A percentile compares a stretch with the other conserved stretches of the same genome.
Evolutionary conservation across 2,888 invertebrate genomes (phyloP).

Genomic region (Meteorus colon): DNA sequence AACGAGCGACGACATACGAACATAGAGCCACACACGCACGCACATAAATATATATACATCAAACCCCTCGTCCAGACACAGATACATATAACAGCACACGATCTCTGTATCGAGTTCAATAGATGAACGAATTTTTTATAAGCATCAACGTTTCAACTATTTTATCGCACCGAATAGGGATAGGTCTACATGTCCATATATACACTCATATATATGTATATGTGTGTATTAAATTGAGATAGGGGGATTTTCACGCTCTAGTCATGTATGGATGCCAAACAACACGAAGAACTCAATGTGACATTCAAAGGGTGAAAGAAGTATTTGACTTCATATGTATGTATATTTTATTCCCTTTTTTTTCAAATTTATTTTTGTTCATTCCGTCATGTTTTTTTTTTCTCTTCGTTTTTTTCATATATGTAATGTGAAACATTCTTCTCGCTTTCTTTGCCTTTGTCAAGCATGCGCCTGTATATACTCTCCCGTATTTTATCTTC

Average conservation of each 20-base stretch:
- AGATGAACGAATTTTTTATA: conserved; percentile 31
- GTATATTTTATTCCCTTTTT: neutral
- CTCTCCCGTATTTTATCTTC: conserved; percentile 58
- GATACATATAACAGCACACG: neutral
- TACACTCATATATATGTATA: neutral
- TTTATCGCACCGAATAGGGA: neutral
- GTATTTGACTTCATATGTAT: conserved; percentile 6
- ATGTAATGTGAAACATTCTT: neutral
- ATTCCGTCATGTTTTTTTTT: neutral
- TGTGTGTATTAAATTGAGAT: neutral
- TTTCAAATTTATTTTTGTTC: neutral
- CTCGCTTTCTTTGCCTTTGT: conserved; percentile 18
- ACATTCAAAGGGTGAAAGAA: conserved; percentile 14
- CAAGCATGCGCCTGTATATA: conserved; percentile 37
- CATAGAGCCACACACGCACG: neutral
- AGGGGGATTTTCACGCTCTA: neutral
- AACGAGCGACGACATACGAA: neutral
- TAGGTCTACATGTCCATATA: neutral
- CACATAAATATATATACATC: neutral
- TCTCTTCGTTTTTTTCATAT: neutral
- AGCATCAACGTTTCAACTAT: conserved; percentile 11
- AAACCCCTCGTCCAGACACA: neutral
- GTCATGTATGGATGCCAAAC: neutral
- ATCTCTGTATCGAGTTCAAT: conserved; percentile 4
- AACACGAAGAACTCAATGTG: neutral